Evolutionary conservation across 2,797 vertebrate genomes (phyloP).

Genomic region (Australoheros facetus): DNA sequence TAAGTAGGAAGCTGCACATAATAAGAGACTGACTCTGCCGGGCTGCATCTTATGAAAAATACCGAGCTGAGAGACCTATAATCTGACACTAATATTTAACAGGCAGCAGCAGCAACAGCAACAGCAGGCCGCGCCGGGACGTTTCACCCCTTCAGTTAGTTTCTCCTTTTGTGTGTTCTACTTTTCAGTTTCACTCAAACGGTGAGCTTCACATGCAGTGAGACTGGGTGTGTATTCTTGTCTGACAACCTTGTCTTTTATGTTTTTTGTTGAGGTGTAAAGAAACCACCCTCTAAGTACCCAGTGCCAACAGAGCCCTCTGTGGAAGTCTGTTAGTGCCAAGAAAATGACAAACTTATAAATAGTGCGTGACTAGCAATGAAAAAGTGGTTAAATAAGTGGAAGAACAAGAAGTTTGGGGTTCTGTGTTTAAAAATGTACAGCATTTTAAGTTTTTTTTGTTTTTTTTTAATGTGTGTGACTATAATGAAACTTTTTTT

Average conservation of each 20-base stretch:
- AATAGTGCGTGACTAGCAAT: too few species aligned
- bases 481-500: not conserved
- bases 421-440: not conserved
- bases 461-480: not conserved
- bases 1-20: conserved; percentile 25
- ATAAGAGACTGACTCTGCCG: not conserved
- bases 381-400: not conserved
- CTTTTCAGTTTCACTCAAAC: conserved; percentile 9
- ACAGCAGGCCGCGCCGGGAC: not conserved
- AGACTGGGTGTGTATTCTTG: conserved; percentile 70
- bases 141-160: not conserved
- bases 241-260: conserved; percentile 51
- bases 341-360: not conserved
- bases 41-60: not conserved
- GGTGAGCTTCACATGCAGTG: not conserved
- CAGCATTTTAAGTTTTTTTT: not conserved
- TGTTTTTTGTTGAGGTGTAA: conserved; percentile 13
- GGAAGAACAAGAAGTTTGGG: not conserved
- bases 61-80: not conserved
- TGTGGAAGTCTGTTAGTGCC: not conserved
- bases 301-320: fast-evolving
- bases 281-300: not conserved
- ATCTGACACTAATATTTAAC: not conserved
- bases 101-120: not conserved
- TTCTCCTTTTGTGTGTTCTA: conserved; percentile 8